phyloP scores from a whole-genome alignment of 2,797 vertebrate species.

The Octomys mimax region DNA sequence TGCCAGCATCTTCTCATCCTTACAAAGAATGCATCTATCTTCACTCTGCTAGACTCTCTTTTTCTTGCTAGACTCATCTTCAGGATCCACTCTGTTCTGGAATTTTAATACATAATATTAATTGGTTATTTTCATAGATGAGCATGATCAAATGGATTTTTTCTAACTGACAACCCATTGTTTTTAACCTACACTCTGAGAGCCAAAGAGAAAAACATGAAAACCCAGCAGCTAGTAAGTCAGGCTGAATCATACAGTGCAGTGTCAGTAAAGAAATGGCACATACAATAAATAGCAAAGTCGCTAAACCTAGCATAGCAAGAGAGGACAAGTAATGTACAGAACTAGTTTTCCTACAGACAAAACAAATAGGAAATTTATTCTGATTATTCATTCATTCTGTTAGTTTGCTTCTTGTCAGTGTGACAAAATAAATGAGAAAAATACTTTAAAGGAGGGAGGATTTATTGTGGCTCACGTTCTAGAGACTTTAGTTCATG shows the following conservation, averaged over 20 bases:
- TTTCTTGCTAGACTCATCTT: constrained; percentile 24
- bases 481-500: neutral
- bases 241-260: constrained; percentile 11
- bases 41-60: neutral
- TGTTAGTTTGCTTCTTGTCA: neutral
- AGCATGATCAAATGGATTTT: constrained; percentile 62
- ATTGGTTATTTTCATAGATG: constrained; percentile 63
- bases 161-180: constrained; percentile 37
- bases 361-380: constrained; percentile 43
- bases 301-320: neutral
- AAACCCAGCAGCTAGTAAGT: neutral
- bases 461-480: neutral
- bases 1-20: neutral
- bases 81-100: constrained; percentile 43
- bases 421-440: neutral
- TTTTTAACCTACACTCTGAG: constrained; percentile 62
- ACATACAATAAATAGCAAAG: neutral
- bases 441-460: neutral
- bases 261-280: neutral
- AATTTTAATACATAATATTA: constrained; percentile 65
- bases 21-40: neutral
- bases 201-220: constrained; percentile 5
- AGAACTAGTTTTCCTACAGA: constrained; percentile 34
- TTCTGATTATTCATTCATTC: constrained; percentile 10
- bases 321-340: neutral